A percentile compares a stretch with the other conserved stretches of the same genome.
phyloP scores from a whole-genome alignment of 2,888 invertebrate species.

The Lysandra coridon region DNA sequence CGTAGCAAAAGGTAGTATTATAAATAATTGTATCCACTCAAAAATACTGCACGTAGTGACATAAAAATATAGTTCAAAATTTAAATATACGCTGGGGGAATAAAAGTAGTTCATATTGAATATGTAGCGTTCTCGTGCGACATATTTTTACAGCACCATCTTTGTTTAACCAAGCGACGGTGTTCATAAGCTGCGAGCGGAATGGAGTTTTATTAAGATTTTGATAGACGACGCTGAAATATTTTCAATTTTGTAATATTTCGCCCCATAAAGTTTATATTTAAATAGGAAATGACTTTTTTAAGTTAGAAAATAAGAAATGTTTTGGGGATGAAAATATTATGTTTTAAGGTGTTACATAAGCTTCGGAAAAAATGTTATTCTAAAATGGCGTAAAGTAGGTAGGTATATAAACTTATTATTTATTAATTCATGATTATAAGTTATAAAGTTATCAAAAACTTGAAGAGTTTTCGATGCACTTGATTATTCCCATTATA shows the following conservation, averaged over 20 bases:
- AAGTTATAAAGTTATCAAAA: too few species aligned
- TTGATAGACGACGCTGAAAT: conserved; percentile 24
- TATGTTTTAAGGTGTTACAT: background rate
- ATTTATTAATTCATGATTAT: too few species aligned
- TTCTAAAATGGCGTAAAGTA: too few species aligned
- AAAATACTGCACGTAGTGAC: background rate
- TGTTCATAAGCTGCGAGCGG: conserved; percentile 31
- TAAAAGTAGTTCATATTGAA: conserved; percentile 33
- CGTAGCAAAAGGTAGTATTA: background rate
- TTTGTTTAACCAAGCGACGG: conserved; percentile 34
- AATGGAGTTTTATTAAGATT: conserved; percentile 25
- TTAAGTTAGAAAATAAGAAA: background rate
- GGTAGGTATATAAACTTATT: too few species aligned
- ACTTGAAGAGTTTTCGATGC: too few species aligned
- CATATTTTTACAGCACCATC: conserved; percentile 36
- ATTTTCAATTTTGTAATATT: conserved; percentile 15
- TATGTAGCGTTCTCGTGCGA: conserved; percentile 34
- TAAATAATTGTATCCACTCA: background rate
- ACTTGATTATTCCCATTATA: too few species aligned
- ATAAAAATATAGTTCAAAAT: conserved; percentile 7
- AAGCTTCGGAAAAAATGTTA: too few species aligned
- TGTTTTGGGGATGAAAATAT: background rate
- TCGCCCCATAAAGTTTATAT: background rate
- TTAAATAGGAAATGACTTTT: background rate
- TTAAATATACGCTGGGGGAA: conserved; percentile 6